phyloP scores from a whole-genome alignment of 2,113 vertebrate species.

The Nasalis larvatus region DNA sequence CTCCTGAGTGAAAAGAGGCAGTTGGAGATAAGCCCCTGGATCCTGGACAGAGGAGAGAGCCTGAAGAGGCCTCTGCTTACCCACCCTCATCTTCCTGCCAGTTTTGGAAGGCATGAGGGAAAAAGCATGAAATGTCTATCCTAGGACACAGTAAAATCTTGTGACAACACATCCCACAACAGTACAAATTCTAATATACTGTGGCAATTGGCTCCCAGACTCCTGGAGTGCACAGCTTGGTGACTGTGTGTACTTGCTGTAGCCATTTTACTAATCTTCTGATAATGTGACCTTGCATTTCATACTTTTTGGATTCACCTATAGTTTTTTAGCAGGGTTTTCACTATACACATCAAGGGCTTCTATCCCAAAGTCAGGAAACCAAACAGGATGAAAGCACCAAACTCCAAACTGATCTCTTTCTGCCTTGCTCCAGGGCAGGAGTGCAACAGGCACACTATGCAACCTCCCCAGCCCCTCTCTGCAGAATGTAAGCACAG shows the following conservation, averaged over 20 bases:
- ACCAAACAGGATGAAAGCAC: not conserved
- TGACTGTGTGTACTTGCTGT: not conserved
- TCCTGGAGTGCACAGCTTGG: not conserved
- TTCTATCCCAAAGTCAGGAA: not conserved
- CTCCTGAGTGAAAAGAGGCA: not conserved
- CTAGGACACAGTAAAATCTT: not conserved
- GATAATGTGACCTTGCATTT: not conserved
- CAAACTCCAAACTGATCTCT: not conserved
- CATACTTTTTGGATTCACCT: not conserved
- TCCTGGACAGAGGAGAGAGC: not conserved
- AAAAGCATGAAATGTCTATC: not conserved
- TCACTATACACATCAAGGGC: not conserved
- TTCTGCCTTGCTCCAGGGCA: not conserved
- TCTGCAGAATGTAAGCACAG: not conserved
- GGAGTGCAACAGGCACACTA: too few species aligned
- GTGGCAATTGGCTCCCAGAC: not conserved
- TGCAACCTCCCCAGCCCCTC: not conserved
- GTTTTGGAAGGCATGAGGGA: not conserved
- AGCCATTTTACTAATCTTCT: not conserved
- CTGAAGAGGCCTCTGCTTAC: not conserved
- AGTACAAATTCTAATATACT: not conserved
- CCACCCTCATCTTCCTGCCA: not conserved
- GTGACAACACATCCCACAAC: rapidly evolving
- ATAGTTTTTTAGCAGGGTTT: not conserved
- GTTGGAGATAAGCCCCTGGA: not conserved